Conservation (phyloP, 2,113 vertebrate genomes). For the Oceanites oceanicus region DNA sequence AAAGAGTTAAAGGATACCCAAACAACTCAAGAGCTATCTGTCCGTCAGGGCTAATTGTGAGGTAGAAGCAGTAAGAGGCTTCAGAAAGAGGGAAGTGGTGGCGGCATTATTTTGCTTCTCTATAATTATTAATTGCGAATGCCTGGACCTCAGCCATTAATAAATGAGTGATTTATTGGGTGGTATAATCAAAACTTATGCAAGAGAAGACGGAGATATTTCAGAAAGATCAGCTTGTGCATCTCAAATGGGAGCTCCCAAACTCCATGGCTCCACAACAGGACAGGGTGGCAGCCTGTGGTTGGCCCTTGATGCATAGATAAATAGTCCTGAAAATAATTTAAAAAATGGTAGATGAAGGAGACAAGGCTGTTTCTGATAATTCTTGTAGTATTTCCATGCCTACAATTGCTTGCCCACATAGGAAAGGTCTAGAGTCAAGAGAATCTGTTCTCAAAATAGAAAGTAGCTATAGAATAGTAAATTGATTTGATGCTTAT, state of each 20-base stretch:
- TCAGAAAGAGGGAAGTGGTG: neutral
- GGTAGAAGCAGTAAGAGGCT: neutral
- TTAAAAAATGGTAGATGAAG: neutral
- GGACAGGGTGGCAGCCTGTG: neutral
- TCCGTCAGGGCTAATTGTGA: neutral
- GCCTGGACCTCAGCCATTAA: neutral
- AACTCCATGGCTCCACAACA: neutral
- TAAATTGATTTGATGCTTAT: neutral
- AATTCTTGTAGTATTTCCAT: neutral
- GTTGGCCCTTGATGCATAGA: neutral
- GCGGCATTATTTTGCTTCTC: neutral
- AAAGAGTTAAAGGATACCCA: neutral
- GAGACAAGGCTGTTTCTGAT: neutral
- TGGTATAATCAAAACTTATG: neutral
- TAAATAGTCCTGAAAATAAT: neutral
- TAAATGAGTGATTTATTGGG: neutral
- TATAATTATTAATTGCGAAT: neutral
- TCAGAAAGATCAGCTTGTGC: neutral
- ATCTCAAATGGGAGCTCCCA: neutral
- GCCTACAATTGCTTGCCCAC: neutral
- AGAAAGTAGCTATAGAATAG: neutral
- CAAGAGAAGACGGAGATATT: neutral
- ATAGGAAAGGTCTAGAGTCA: neutral
- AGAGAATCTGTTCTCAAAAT: neutral
- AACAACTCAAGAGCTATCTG: neutral